Base-by-base conservation (phyloP, 2,113 vertebrate species). In the Calyptomena viridis region DNA sequence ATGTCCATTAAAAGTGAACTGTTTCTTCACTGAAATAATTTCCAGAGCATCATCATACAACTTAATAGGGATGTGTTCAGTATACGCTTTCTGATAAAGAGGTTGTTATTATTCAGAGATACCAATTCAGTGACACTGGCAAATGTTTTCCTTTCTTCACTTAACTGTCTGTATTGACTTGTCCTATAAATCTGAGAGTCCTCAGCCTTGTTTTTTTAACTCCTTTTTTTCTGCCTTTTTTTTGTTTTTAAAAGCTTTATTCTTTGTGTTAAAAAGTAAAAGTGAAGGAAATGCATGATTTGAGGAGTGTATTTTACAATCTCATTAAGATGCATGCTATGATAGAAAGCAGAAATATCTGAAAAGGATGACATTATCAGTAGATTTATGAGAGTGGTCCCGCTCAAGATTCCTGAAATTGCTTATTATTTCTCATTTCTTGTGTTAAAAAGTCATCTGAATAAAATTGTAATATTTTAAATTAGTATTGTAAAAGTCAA, bases 181-280 rank as follows among this genome's bases (percentile, higher is more conserved):
- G 6, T 33, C 63, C n/a, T 39, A 7, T 71, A 75, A 75, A 92
- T 75, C 19, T 33, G 30, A 74, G 24, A 19, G 5, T 59, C 6
- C 2, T 19, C 37, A 78, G 4, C 5, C 46, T 91, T 28, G 12
- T 39, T 71, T 69, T 76, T 58, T 9, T 0, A 71, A 35, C 19
- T 1, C 1, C 0, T 18, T 72, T 78, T 84, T 66, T 12, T n/a
- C 11, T 9, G 8, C 5, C 6, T n/a, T 31, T 46, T 12, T 39
- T 18, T 16, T 8, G 50, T n/a, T 11, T 55, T 46, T 15, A 35
- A 67, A 75, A 47, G 24, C 8, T 75, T 72, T 52, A 31, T 63
- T 89, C 13, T 77, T 71, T 78, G 15, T 80, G 9, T 94, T 59
- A 46, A 30, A 50, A 72, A 67, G 24, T 71, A 44, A 27, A 64